These are phyloP conservation scores for Rhinogobius similis DNA, from an alignment of 2,113 vertebrate species.

Conservation along the genomic window DNA sequence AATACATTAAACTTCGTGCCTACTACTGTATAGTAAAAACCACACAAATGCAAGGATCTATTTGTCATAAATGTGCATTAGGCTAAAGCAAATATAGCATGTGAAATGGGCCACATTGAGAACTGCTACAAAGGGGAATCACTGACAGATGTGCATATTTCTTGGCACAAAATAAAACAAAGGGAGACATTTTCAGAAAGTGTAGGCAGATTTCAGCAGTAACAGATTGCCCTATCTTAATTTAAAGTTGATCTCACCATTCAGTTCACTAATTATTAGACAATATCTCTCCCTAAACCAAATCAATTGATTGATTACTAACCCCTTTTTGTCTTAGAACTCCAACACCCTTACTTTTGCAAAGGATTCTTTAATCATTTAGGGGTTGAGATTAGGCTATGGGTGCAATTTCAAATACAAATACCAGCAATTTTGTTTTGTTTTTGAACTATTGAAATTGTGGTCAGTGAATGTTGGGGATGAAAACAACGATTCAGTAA, in stretches of 20 bases:
- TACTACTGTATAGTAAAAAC: conserved; percentile 7
- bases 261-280: neutral
- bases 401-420: too few species aligned
- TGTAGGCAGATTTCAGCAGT: neutral
- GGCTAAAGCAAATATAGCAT: conserved; percentile 1
- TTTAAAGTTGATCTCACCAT: neutral
- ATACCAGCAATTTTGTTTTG: too few species aligned
- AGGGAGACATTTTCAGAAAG: neutral
- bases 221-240: neutral
- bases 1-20: conserved; percentile 4
- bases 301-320: neutral
- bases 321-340: neutral
- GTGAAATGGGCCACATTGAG: neutral
- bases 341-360: neutral
- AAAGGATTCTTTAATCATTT: neutral
- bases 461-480: neutral
- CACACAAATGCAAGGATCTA: neutral
- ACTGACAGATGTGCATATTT: conserved; percentile 4
- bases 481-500: too few species aligned
- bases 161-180: neutral
- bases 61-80: conserved; percentile 6
- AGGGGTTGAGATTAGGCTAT: too few species aligned
- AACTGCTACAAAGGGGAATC: neutral
- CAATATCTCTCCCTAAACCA: neutral
- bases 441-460: too few species aligned